Conservation (phyloP, 2,888 invertebrate species). For the Pseudanteris insignis region DNA sequence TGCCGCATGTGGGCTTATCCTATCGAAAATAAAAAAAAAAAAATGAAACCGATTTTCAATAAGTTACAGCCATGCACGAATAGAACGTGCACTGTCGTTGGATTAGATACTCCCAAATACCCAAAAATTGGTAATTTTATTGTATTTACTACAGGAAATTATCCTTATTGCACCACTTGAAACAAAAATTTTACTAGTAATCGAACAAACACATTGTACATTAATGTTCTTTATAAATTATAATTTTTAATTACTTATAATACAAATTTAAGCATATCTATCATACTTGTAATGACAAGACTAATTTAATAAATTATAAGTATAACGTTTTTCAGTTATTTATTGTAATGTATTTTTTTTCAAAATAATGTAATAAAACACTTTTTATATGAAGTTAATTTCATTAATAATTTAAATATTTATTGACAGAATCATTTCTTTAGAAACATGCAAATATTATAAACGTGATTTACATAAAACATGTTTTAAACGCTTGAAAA, state of each 20-base stretch:
- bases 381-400: no score
- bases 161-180: slow-evolving; percentile 53
- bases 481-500: no score
- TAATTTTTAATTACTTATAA: no score
- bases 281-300: not conserved
- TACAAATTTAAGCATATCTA: no score
- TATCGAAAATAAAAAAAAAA: slow-evolving; percentile 37
- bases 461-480: no score
- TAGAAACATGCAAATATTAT: no score
- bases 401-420: not conserved
- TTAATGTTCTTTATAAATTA: not conserved
- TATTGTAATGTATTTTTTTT: no score
- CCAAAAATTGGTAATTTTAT: slow-evolving; percentile 55
- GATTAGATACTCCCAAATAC: slow-evolving; percentile 53
- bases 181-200: slow-evolving; percentile 14
- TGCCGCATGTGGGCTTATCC: slow-evolving; percentile 49
- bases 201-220: not conserved
- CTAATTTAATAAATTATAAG: not conserved
- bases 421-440: no score
- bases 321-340: no score
- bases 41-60: slow-evolving; percentile 21
- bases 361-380: no score
- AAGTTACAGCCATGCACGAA: slow-evolving; percentile 43
- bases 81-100: slow-evolving; percentile 55
- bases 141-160: slow-evolving; percentile 51